A percentile compares a stretch with the other conserved stretches of the same genome.
Evolutionary conservation across 2,888 invertebrate genomes (phyloP).

Genomic region (Eledone cirrhosa): DNA sequence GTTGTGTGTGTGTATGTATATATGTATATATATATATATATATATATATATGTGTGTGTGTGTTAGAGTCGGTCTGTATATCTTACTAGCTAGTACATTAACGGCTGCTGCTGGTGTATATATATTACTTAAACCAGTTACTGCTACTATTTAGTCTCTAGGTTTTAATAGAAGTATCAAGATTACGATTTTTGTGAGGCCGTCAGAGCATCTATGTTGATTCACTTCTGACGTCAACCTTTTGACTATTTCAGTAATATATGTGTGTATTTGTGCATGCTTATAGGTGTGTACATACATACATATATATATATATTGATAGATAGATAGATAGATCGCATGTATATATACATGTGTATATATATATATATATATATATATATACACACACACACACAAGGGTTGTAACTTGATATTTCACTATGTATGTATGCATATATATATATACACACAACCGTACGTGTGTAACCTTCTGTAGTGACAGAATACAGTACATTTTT

Average conservation of each 20-base stretch:
- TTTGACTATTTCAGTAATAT: too few species aligned
- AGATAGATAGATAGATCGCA: background rate
- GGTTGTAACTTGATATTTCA: background rate
- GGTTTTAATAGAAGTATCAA: too few species aligned
- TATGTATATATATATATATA: background rate
- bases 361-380: conserved; percentile 10
- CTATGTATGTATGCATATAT: background rate
- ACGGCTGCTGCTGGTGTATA: too few species aligned
- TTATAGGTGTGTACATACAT: background rate
- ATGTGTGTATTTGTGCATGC: background rate
- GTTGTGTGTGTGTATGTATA: background rate
- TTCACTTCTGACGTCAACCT: too few species aligned
- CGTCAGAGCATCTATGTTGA: too few species aligned
- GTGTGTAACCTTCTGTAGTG: background rate
- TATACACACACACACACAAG: background rate
- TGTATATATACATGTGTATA: background rate
- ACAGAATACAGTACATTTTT: too few species aligned
- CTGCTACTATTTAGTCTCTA: too few species aligned
- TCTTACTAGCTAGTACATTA: too few species aligned
- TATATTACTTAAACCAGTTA: too few species aligned
- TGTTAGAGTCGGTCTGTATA: background rate
- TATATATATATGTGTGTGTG: background rate
- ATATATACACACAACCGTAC: background rate
- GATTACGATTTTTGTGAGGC: too few species aligned
- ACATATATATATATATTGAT: background rate